Percentiles rank a stretch among this genome's conserved stretches.
These are phyloP conservation scores for Tetraodon nigroviridis DNA, from an alignment of 2,113 vertebrate genomes.

Conservation along the genomic window DNA sequence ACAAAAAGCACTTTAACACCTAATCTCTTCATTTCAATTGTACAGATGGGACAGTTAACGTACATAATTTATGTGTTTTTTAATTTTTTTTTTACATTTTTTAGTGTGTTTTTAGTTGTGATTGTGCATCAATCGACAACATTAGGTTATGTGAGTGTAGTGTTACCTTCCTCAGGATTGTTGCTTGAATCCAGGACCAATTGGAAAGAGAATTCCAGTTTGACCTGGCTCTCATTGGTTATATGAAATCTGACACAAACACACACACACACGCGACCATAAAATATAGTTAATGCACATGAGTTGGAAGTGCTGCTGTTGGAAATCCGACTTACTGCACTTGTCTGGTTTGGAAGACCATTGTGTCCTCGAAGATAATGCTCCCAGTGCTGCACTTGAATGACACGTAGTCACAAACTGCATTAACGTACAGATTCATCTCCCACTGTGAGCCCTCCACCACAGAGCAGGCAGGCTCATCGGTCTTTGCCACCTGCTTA, in stretches of 20 bases:
- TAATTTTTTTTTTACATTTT: too few species aligned
- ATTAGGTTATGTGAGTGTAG: neutral
- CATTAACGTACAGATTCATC: constrained; percentile 76
- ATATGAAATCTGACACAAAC: constrained; percentile 63
- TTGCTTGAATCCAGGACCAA: constrained; percentile 48
- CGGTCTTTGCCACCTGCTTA: constrained; percentile 73
- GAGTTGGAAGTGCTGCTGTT: too few species aligned
- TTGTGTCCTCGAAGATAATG: constrained; percentile 79
- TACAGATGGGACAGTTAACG: too few species aligned
- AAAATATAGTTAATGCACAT: neutral
- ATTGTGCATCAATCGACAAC: too few species aligned
- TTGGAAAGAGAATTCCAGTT: constrained; percentile 79
- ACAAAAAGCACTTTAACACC: too few species aligned
- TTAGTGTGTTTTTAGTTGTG: too few species aligned
- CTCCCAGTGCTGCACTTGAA: constrained; percentile 55
- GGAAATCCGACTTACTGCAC: constrained; percentile 76
- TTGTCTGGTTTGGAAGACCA: constrained; percentile 79
- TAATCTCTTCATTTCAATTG: too few species aligned
- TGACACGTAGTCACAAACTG: constrained; percentile 69
- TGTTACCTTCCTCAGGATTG: constrained; percentile 1
- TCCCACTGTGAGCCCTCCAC: constrained; percentile 74
- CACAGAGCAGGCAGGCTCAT: constrained; percentile 65
- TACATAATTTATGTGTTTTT: too few species aligned
- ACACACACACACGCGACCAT: constrained; percentile 1
- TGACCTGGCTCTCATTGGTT: constrained; percentile 74